A percentile compares a stretch with the other conserved stretches of the same genome.
Conservation (phyloP, 2,113 vertebrate genomes). For the Helogale parvula region DNA sequence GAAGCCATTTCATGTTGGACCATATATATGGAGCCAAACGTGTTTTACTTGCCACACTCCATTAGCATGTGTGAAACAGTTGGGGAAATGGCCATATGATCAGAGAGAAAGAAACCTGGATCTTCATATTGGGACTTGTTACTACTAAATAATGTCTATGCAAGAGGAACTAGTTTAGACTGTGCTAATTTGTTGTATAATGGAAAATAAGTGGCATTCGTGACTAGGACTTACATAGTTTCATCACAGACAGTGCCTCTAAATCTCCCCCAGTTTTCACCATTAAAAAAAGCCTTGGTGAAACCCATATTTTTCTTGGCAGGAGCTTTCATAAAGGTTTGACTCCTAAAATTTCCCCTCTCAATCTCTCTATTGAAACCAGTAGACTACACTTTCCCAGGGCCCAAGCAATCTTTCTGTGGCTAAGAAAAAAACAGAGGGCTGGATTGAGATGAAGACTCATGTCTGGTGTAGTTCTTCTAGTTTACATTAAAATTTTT, state of each 20-base stretch:
- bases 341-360: background rate
- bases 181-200: constrained; percentile 76
- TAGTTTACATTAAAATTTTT: constrained; percentile 1
- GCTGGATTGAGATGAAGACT: background rate
- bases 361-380: background rate
- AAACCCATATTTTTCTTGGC: constrained; percentile 13
- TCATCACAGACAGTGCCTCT: constrained; percentile 59
- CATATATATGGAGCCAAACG: constrained; percentile 78
- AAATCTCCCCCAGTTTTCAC: constrained; percentile 69
- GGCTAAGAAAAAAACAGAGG: background rate
- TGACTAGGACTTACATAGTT: constrained; percentile 39
- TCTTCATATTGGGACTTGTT: constrained; percentile 82
- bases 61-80: constrained; percentile 84
- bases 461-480: background rate
- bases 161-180: constrained; percentile 67
- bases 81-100: constrained; percentile 81
- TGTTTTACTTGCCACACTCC: constrained; percentile 80
- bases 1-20: constrained; percentile 81
- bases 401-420: background rate
- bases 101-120: constrained; percentile 83
- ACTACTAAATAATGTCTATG: constrained; percentile 80
- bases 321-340: background rate
- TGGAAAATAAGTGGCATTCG: constrained; percentile 49
- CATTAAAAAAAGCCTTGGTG: background rate
- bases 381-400: background rate